Evolutionary conservation across 1,140 invertebrate species (phyloP), one percentile per base, ranked within the genome.

Genomic region (Cyclargus thomasi): DNA sequence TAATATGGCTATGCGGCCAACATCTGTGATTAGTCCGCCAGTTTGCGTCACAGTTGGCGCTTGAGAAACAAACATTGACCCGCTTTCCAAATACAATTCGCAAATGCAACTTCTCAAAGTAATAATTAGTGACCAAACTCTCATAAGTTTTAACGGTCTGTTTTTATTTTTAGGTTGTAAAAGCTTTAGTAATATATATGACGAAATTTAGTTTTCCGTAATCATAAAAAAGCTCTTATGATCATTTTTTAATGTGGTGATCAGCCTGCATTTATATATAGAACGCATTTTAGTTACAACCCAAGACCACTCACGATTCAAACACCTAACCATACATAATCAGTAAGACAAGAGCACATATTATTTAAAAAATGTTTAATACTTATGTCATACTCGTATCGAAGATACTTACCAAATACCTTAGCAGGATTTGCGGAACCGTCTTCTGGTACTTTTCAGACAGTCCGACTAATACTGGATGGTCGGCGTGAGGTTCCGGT

Each of bases 391-490:
- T 29, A 29, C 23, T 6, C 2, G 39, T 47, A 11, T n/a, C n/a
- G n/a, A n/a, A n/a, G n/a, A n/a, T n/a, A 16, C 39, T 79, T 68
- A 85, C 83, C 76, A 86, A 72, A 74, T 86, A 88, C 74, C 85
- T 68, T 10, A 88, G 63, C 22, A 88, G 67, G 67, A 86, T 84
- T 68, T 88, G 83, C 7, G 85, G 77, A 0, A 86, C 83, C 20
- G 83, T 83, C 65, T 86, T 88, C 1, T 78, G 70, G 63, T 88
- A 80, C 67, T 83, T 85, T 2, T 70, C 21, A 2, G 79, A 79
- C 7, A 86, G 39, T 4, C 62, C 35, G 2, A 65, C 39, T 53
- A 86, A 53, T n/a, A 67, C 47, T 8, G 80, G 77, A 67, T 88
- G 63, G 35, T 85, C 75, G 2, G 77, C 68, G 21, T 72, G 67